phyloP scores from a whole-genome alignment of 2,113 vertebrate genomes.

The Lepisosteus osseus region DNA sequence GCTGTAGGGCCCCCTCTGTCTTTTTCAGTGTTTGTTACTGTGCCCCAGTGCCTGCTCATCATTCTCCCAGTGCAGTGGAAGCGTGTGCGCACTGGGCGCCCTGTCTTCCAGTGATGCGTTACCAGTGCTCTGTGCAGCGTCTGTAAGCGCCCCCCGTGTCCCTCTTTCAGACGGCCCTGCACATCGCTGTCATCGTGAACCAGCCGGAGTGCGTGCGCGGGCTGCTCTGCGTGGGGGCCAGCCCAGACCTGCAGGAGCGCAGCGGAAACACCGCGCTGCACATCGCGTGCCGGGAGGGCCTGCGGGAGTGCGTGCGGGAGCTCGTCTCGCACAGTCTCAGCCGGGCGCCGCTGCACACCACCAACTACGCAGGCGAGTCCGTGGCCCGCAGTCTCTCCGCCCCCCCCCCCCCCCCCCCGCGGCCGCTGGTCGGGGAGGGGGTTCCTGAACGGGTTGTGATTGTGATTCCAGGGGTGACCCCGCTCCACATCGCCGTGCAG shows the following conservation, averaged over 20 bases:
- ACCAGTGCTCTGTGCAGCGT: not conserved
- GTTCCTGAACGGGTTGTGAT: no score
- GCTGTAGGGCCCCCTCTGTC: not conserved
- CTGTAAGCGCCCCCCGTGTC: not conserved
- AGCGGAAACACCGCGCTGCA: constrained; percentile 69
- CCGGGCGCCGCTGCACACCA: constrained; percentile 51
- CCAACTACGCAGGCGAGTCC: constrained; percentile 62
- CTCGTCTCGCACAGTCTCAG: constrained; percentile 38
- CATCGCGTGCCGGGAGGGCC: constrained; percentile 60
- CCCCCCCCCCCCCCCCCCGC: not conserved
- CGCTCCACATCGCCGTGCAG: constrained; percentile 56
- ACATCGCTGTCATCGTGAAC: constrained; percentile 69
- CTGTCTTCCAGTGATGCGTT: not conserved
- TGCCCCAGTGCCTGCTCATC: not conserved
- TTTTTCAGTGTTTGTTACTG: not conserved
- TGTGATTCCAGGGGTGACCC: constrained; percentile 54
- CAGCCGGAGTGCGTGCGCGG: constrained; percentile 51
- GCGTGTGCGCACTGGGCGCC: not conserved
- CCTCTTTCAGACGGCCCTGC: constrained; percentile 60
- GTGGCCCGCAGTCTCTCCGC: rapidly evolving
- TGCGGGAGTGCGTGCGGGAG: constrained; percentile 44
- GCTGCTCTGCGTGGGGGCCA: constrained; percentile 53
- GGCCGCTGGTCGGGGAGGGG: no score
- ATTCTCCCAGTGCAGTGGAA: not conserved
- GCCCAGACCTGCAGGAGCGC: constrained; percentile 52